Conservation (phyloP, 2,888 invertebrate genomes). For the Dryomyza anilis region DNA sequence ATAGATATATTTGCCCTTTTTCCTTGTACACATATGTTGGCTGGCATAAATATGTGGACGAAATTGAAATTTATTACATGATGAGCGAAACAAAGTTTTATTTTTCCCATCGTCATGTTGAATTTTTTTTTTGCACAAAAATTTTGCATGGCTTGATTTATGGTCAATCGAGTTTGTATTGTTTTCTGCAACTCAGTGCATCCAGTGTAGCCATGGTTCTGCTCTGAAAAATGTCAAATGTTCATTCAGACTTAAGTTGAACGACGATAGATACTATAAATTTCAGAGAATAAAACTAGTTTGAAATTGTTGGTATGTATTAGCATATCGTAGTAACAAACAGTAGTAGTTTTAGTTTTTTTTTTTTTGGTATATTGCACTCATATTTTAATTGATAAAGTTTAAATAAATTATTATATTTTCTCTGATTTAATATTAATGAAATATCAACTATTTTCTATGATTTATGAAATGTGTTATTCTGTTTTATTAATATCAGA, state of each 20-base stretch:
- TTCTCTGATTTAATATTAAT: no score
- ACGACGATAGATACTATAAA: background rate
- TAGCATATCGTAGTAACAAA: background rate
- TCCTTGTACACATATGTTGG: background rate
- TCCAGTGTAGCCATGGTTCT: background rate
- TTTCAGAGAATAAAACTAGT: no score
- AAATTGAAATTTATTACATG: slow-evolving; percentile 22
- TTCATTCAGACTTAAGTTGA: background rate
- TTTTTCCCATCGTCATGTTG: background rate
- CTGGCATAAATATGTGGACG: slow-evolving; percentile 1
- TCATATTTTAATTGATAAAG: no score
- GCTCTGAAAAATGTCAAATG: background rate
- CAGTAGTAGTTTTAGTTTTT: no score
- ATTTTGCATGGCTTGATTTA: slow-evolving; percentile 21
- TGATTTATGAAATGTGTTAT: no score
- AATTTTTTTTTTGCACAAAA: slow-evolving; percentile 16
- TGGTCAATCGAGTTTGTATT: slow-evolving; percentile 18
- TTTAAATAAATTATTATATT: no score
- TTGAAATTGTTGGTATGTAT: no score
- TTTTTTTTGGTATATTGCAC: no score
- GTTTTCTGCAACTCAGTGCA: background rate
- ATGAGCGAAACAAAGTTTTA: slow-evolving; percentile 1
- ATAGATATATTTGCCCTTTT: background rate
- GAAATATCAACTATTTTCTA: no score
- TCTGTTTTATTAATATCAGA: no score